A percentile compares a stretch with the other conserved stretches of the same genome.
Conservation (phyloP, 2,113 vertebrate species). For the Propithecus coquereli region DNA sequence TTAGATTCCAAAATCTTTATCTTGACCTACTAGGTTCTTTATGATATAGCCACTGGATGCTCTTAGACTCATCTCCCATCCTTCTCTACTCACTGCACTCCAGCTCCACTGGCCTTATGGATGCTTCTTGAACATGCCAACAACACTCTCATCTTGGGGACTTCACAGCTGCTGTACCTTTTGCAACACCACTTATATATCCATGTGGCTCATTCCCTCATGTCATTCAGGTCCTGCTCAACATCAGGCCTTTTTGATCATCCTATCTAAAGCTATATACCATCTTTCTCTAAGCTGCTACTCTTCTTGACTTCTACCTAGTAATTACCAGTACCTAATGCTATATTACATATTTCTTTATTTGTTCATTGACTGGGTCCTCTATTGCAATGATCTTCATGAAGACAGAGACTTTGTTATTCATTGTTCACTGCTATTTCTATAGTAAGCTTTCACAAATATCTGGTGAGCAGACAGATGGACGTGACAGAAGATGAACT, state of each 20-base stretch:
- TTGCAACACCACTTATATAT: fast-evolving
- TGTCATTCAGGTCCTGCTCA: neutral
- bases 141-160: neutral
- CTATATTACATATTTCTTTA: neutral
- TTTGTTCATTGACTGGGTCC: neutral
- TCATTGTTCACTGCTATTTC: neutral
- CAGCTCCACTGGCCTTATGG: neutral
- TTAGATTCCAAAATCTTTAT: neutral
- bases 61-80: too few relatives aligned
- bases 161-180: neutral
- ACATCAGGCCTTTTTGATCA: neutral
- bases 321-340: neutral
- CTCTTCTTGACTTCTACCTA: neutral
- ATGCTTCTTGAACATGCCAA: neutral
- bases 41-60: neutral
- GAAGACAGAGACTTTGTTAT: neutral
- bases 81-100: neutral
- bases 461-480: neutral
- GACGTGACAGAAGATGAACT: neutral
- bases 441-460: neutral
- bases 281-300: neutral
- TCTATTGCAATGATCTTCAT: neutral
- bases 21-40: neutral
- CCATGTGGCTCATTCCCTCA: neutral
- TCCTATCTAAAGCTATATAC: neutral